These are phyloP conservation scores for Malurus elegans DNA, from an alignment of 2,113 vertebrate species.

Conservation along the genomic window DNA sequence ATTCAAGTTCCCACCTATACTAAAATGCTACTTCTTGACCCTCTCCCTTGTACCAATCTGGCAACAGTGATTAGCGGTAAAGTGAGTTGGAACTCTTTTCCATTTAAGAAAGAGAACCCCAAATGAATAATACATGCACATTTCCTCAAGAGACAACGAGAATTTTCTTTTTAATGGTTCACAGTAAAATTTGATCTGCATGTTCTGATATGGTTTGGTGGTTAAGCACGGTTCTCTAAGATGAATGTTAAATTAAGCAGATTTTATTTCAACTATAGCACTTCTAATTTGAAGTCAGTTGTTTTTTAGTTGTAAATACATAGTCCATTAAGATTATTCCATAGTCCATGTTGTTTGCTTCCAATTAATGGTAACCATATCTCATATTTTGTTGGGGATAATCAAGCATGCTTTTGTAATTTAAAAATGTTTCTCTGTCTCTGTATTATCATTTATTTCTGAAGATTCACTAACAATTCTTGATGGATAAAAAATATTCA, in stretches of 20 bases:
- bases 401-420: constrained; percentile 74
- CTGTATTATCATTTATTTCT: constrained; percentile 72
- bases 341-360: constrained; percentile 63
- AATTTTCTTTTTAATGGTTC: constrained; percentile 32
- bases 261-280: constrained; percentile 5
- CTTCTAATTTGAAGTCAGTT: constrained; percentile 18
- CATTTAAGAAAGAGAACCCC: not conserved
- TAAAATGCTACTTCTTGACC: constrained; percentile 78
- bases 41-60: constrained; percentile 84
- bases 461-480: constrained; percentile 27
- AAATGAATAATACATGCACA: constrained; percentile 5
- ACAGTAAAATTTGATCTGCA: constrained; percentile 63
- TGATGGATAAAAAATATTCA: not conserved
- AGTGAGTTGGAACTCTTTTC: constrained; percentile 5
- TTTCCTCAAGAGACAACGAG: constrained; percentile 25
- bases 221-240: constrained; percentile 71
- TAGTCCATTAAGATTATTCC: constrained; percentile 31
- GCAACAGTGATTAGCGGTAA: constrained; percentile 63
- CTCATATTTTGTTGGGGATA: constrained; percentile 55
- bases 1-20: constrained; percentile 77
- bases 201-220: constrained; percentile 67
- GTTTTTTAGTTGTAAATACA: constrained; percentile 34
- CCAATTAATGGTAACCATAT: constrained; percentile 58
- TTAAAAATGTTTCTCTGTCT: constrained; percentile 28
- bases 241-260: constrained; percentile 54